Conservation (phyloP, 1,140 invertebrate genomes). For the Kradibia gibbosae region DNA sequence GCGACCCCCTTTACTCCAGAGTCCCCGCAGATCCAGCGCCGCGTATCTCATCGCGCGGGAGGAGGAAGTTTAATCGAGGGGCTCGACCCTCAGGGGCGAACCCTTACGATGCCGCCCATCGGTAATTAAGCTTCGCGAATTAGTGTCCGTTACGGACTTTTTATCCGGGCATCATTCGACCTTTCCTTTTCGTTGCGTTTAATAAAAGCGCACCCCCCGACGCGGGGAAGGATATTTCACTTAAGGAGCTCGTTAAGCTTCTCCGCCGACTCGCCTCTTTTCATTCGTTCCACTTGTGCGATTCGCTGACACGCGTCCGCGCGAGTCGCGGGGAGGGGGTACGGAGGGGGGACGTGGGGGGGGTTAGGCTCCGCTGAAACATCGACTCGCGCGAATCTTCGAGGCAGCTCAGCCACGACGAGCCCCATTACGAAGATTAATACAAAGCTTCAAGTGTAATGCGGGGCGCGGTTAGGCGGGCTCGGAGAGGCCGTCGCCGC, state of each 20-base stretch:
- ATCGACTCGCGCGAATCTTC: too few relatives aligned
- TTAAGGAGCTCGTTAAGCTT: constrained; percentile 34
- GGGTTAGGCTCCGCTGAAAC: too few relatives aligned
- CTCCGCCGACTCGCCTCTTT: neutral
- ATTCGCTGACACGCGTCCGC: neutral
- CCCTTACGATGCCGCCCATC: constrained; percentile 27
- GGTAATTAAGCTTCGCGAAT: constrained; percentile 33
- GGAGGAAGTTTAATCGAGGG: neutral
- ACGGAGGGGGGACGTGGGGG: too few relatives aligned
- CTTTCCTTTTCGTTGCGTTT: constrained; percentile 3
- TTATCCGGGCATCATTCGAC: neutral
- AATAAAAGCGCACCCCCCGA: constrained; percentile 14
- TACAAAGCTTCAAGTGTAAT: too few relatives aligned
- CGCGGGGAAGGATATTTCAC: constrained; percentile 29
- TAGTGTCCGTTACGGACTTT: too few relatives aligned
- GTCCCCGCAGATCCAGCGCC: neutral
- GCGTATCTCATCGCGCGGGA: neutral
- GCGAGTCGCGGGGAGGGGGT: neutral
- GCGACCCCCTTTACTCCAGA: neutral
- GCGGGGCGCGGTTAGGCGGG: too few relatives aligned
- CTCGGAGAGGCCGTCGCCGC: too few relatives aligned
- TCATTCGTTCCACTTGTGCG: neutral
- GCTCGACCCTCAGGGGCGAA: neutral
- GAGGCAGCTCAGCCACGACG: too few relatives aligned
- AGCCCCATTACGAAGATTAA: too few relatives aligned